Evolutionary conservation across 2,797 vertebrate genomes (phyloP), one percentile per base, ranked within the genome.

Genomic region (Geotrypetes seraphini): DNA sequence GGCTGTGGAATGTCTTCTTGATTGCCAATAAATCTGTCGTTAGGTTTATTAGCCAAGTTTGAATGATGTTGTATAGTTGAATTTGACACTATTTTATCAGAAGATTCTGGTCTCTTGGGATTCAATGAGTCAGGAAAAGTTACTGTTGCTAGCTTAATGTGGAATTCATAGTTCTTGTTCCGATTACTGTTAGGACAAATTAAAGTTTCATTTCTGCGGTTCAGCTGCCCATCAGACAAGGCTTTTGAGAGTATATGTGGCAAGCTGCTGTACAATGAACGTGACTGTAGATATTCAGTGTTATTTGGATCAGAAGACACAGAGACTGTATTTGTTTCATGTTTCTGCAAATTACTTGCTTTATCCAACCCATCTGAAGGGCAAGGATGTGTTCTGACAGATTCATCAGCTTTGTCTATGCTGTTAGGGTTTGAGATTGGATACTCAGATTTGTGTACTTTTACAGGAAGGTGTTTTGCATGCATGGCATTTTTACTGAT

Each of bases 191-290:
- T n/a, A n/a, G n/a, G n/a, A n/a, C n/a, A n/a, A n/a, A n/a, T n/a
- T n/a, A n/a, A n/a, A n/a, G n/a, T n/a, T n/a, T n/a, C n/a, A n/a
- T n/a, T 60, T 46, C 33, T 61, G 58, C 31, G 52, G 14, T 41
- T 69, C 61, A 15, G 59, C 8, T 83, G 69, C 27, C 79, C 43
- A 10, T 46, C 49, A 43, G 61, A 60, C 42, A 75, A 50, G 6
- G 50, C 62, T 52, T 39, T 75, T 23, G 77, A 66, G 37, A 57
- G 65, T 33, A 77, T 81, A 15, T 67, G 57, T 20, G 82, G 81
- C 34, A 85, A 56, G 0, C 75, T 83, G 10, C 84, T 83, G 59
- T 84, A 85, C 43, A 85, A 13, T 8, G 81, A 83, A 61, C 85
- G 70, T 31, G 78, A 32, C 33, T 84, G 78, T 24, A 81, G 73